Evolutionary conservation across 2,888 invertebrate genomes (phyloP).

Genomic region (Xylota segnis): DNA sequence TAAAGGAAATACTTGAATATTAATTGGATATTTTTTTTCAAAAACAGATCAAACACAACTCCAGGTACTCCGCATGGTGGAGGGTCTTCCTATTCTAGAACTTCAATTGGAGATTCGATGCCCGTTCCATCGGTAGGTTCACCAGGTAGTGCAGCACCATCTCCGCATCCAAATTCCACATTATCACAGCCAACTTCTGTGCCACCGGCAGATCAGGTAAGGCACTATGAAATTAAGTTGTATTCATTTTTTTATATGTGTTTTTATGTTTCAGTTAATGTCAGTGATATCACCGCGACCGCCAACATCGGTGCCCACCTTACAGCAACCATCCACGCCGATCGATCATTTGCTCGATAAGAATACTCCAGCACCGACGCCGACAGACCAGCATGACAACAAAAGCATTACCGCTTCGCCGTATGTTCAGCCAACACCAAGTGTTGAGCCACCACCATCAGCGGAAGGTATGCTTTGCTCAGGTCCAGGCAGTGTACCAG

Average conservation of each 20-base stretch:
- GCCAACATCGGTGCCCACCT: slow-evolving; percentile 84
- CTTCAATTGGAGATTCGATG: slow-evolving; percentile 84
- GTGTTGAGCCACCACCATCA: slow-evolving; percentile 83
- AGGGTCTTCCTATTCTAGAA: slow-evolving; percentile 88
- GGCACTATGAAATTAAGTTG: slow-evolving; percentile 45
- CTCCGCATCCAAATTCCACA: slow-evolving; percentile 86
- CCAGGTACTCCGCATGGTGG: slow-evolving; percentile 87
- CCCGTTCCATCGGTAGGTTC: slow-evolving; percentile 86
- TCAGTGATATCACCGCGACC: slow-evolving; percentile 88
- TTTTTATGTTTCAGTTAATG: slow-evolving; percentile 79
- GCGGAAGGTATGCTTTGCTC: slow-evolving; percentile 79
- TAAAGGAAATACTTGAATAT: background rate
- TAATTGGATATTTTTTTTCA: slow-evolving; percentile 39
- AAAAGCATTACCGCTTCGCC: slow-evolving; percentile 84
- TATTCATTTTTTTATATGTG: slow-evolving; percentile 20
- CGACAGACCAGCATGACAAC: slow-evolving; percentile 84
- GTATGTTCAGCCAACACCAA: slow-evolving; percentile 83
- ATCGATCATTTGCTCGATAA: slow-evolving; percentile 84
- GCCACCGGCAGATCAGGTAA: slow-evolving; percentile 86
- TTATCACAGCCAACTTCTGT: slow-evolving; percentile 90
- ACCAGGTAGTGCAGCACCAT: slow-evolving; percentile 88
- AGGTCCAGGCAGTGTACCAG: slow-evolving; percentile 80
- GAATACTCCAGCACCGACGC: slow-evolving; percentile 84
- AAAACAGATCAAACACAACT: slow-evolving; percentile 79
- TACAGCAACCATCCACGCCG: slow-evolving; percentile 84